Percentiles rank a stretch among this genome's conserved stretches.
Conservation (phyloP, 1,140 invertebrate genomes). For the Drosophila fuyamai region DNA sequence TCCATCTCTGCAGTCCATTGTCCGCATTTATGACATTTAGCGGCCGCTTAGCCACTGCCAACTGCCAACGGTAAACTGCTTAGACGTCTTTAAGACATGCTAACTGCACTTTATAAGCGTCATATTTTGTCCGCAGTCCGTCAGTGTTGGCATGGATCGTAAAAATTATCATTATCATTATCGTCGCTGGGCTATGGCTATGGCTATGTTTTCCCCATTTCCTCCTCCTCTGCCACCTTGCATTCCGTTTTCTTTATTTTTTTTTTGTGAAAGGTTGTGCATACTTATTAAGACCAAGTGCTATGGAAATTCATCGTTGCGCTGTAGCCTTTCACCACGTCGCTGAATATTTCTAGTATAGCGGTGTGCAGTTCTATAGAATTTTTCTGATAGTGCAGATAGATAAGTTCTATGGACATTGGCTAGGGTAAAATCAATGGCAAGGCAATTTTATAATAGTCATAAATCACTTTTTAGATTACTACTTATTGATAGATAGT, state of each 20-base stretch:
- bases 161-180: constrained; percentile 81
- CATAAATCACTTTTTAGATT: background rate
- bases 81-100: constrained; percentile 72
- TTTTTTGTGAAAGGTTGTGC: constrained; percentile 70
- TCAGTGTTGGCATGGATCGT: constrained; percentile 57
- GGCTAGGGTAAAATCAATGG: background rate
- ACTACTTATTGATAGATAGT: too few species aligned
- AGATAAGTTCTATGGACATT: constrained; percentile 2
- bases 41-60: constrained; percentile 43
- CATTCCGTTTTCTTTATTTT: constrained; percentile 8
- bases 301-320: constrained; percentile 36
- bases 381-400: constrained; percentile 3
- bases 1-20: constrained; percentile 37
- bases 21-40: constrained; percentile 76
- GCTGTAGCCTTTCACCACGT: constrained; percentile 62
- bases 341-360: background rate
- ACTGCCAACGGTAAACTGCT: constrained; percentile 62
- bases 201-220: constrained; percentile 6
- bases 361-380: constrained; percentile 20
- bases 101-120: constrained; percentile 75
- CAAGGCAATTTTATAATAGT: background rate
- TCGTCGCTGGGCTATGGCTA: constrained; percentile 27
- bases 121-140: constrained; percentile 59
- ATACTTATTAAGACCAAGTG: constrained; percentile 46
- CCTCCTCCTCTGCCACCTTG: background rate